These are phyloP conservation scores for Rhagologus leucostigma DNA, from an alignment of 2,113 vertebrate species.

Conservation along the genomic window DNA sequence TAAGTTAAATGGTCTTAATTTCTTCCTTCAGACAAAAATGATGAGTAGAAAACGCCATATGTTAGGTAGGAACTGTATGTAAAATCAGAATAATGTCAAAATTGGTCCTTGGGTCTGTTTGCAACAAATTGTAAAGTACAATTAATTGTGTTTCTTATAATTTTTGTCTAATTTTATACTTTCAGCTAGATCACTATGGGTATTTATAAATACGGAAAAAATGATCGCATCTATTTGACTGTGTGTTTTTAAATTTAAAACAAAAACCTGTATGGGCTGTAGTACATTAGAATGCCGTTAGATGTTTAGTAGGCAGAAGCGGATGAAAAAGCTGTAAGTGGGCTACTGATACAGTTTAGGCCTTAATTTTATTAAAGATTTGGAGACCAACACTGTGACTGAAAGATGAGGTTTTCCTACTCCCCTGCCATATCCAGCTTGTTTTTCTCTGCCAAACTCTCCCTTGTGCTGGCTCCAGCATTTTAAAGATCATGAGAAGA, in stretches of 20 bases:
- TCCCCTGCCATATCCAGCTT: neutral
- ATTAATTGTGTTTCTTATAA: neutral
- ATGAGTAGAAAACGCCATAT: neutral
- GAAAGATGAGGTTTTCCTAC: neutral
- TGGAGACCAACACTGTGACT: neutral
- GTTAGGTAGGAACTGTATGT: neutral
- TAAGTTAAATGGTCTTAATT: neutral
- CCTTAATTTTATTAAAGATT: neutral
- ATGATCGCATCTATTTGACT: neutral
- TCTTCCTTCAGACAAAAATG: neutral
- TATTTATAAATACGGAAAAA: neutral
- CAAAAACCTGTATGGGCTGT: neutral
- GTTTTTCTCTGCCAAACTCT: neutral
- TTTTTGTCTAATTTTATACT: neutral
- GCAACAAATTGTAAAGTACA: neutral
- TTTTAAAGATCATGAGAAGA: neutral
- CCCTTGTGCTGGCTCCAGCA: neutral
- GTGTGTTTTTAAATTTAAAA: neutral
- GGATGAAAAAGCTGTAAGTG: neutral
- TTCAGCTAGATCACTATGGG: neutral
- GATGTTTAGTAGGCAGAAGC: neutral
- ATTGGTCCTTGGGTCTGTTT: neutral
- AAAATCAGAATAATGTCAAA: neutral
- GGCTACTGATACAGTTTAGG: neutral
- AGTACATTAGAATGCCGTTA: neutral